A percentile compares a stretch with the other conserved stretches of the same genome.
Conservation (phyloP, 2,113 vertebrate genomes). For the Tupaia chinensis region DNA sequence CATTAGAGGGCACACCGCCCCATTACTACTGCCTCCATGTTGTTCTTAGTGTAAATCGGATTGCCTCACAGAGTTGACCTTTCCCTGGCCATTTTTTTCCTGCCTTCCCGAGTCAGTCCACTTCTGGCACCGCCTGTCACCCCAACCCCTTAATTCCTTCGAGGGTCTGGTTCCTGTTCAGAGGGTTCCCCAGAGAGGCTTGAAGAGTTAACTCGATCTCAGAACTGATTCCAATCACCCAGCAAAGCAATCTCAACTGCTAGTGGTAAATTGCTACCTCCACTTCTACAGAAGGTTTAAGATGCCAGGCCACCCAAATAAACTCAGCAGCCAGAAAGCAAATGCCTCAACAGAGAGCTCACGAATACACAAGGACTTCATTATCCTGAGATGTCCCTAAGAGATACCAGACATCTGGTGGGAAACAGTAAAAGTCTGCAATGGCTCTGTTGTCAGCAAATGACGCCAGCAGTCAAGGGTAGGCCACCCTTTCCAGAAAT, state of each 20-base stretch:
- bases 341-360: neutral
- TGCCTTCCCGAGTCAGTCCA: neutral
- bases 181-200: neutral
- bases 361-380: neutral
- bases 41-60: neutral
- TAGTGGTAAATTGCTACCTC: neutral
- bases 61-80: neutral
- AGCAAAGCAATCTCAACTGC: neutral
- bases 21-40: neutral
- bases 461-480: neutral
- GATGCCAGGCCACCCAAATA: neutral
- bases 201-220: neutral
- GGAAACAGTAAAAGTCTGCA: neutral
- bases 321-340: neutral
- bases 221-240: neutral
- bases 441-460: slow-evolving; percentile 16
- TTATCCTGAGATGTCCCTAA: slow-evolving; percentile 8
- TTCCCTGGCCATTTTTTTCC: neutral
- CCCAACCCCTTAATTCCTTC: neutral
- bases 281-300: neutral
- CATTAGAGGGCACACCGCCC: neutral
- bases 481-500: neutral
- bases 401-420: neutral
- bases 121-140: neutral
- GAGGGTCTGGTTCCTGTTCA: neutral